Percentiles rank a stretch among this genome's conserved stretches.
These are phyloP conservation scores for Lasioglossum albipes DNA, from an alignment of 1,140 invertebrate genomes.

Conservation along the genomic window DNA sequence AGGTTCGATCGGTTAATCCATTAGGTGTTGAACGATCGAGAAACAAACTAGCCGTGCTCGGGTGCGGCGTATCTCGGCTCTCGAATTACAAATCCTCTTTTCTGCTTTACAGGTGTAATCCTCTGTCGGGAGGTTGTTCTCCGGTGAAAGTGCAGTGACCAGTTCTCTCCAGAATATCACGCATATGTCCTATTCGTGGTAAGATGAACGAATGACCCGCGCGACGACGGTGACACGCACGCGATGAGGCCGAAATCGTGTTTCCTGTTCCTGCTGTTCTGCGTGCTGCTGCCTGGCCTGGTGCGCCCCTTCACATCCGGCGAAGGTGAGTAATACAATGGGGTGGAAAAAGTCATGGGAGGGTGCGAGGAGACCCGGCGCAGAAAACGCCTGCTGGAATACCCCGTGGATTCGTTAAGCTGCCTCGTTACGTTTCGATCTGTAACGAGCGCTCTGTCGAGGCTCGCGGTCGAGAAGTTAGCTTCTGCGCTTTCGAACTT, in stretches of 20 bases:
- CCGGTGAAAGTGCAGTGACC: constrained; percentile 19
- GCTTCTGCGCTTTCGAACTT: too few species aligned
- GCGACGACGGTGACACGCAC: constrained; percentile 45
- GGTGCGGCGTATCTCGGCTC: not conserved
- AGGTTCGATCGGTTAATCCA: too few species aligned
- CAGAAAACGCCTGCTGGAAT: too few species aligned
- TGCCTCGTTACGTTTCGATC: not conserved
- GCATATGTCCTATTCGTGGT: not conserved
- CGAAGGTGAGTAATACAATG: constrained; percentile 71
- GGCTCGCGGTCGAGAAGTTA: too few species aligned
- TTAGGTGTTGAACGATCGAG: not conserved
- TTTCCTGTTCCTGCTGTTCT: constrained; percentile 72
- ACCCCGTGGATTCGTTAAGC: not conserved
- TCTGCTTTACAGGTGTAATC: constrained; percentile 47
- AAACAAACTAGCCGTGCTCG: not conserved
- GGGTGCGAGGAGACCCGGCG: not conserved
- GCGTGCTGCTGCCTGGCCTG: constrained; percentile 68
- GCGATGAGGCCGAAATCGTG: constrained; percentile 76
- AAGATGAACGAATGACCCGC: constrained; percentile 71
- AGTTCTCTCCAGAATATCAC: not conserved
- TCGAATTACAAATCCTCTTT: not conserved
- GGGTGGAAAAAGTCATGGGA: not conserved
- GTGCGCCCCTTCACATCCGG: constrained; percentile 75
- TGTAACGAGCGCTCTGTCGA: too few species aligned
- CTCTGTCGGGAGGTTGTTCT: constrained; percentile 14